Percentiles rank a stretch among this genome's conserved stretches.
Conservation (phyloP, 2,113 vertebrate species). For the Paramisgurnus dabryanus region DNA sequence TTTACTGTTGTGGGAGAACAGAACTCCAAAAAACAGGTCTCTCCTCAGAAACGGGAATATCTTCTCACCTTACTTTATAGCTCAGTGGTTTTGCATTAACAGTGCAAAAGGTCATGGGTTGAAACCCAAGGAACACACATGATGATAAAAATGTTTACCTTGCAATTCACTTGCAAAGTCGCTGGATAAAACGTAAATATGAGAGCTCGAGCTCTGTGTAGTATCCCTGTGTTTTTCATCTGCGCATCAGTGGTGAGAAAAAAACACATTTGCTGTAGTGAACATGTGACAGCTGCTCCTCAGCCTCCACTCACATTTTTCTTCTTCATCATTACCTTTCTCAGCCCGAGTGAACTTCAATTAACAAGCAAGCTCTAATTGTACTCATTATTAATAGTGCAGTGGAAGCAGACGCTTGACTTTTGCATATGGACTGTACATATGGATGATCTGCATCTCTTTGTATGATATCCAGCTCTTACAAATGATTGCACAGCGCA, state of each 20-base stretch:
- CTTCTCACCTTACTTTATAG: no score
- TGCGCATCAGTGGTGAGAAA: slow-evolving; percentile 6
- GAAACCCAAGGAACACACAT: no score
- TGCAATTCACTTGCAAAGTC: no score
- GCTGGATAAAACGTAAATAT: not conserved
- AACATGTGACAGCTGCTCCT: slow-evolving; percentile 67
- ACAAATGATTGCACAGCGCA: slow-evolving; percentile 50
- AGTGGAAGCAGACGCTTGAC: slow-evolving; percentile 45
- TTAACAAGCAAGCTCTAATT: slow-evolving; percentile 54
- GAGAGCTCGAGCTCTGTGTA: slow-evolving; percentile 4
- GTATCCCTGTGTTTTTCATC: slow-evolving; percentile 4
- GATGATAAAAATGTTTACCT: no score
- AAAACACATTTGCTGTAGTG: slow-evolving; percentile 42
- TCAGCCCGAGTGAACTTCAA: slow-evolving; percentile 49
- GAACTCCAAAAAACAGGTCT: no score
- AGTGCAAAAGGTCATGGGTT: no score
- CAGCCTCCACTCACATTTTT: slow-evolving; percentile 55
- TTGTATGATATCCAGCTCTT: slow-evolving; percentile 20
- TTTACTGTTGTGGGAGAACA: no score
- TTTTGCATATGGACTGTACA: slow-evolving; percentile 41
- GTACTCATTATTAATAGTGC: slow-evolving; percentile 55
- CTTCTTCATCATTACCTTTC: slow-evolving; percentile 59
- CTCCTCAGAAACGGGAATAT: no score
- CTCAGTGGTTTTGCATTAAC: no score
- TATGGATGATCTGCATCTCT: not conserved